Base-by-base conservation (phyloP, 2,888 invertebrate species). In the Drosophila anceps region DNA sequence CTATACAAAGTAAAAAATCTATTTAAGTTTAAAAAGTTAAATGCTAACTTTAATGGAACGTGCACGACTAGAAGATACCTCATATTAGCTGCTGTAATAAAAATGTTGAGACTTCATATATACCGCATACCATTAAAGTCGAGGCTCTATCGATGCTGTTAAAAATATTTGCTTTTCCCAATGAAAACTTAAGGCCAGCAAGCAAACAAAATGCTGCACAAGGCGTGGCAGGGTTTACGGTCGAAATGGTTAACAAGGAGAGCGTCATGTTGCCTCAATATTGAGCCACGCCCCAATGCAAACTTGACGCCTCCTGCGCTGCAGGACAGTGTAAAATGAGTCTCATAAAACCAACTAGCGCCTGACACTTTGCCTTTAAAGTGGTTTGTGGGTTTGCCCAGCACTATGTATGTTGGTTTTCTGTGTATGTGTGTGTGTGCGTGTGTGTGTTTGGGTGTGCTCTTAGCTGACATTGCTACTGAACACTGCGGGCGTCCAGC, bases 291-390 rank as follows among this genome's bases (percentile, higher is more conserved):
- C 77, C 77, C 63, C 39, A 37, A 50, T 41, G 62, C 64, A 74
- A 75, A 64, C 67, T 70, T 65, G 61, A 76, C 75, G 65, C 54
- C 63, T 64, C 50, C 65, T 64, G 74, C 83, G 65, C 87, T 41
- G 76, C 87, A 75, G 89, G 84, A 81, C 64, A 71, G 84, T 76
- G 86, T 84, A 82, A 76, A 79, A 75, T 73, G 73, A 87, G 58
- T 75, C 69, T 72, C 87, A 86, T 86, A 73, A 86, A 88, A 88
- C 86, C 76, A 88, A 86, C 89, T 71, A 70, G 44, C 66, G 50
- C 59, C 82, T 59, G 79, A 74, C 76, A 86, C 87, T 86, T 76
- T 70, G 55, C 8, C 54, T 69, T 60, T 61, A 55, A 76, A 64
- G 63, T 76, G 72, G 15, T 55, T 55, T 39, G 51, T 39, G 54